A percentile compares a stretch with the other conserved stretches of the same genome.
Conservation (phyloP, 2,113 vertebrate species). For the Eublepharis macularius region DNA sequence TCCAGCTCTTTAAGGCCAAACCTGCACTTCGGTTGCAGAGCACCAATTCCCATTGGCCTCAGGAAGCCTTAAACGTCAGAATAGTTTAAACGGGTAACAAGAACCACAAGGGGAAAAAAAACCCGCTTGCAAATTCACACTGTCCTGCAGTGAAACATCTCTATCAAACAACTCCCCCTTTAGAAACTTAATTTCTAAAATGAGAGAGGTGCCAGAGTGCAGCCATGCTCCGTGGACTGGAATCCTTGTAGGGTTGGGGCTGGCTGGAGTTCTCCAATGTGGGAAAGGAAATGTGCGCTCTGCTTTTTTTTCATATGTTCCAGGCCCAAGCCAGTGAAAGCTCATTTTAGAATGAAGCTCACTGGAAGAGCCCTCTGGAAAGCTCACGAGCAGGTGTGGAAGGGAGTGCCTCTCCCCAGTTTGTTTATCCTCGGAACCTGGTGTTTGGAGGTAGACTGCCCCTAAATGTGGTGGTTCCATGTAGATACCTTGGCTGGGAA, state of each 20-base stretch:
- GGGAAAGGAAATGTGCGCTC: too few species aligned
- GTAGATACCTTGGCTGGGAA: background rate
- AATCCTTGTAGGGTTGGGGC: background rate
- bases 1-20: too few species aligned
- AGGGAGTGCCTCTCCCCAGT: too few species aligned
- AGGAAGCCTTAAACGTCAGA: background rate
- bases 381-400: background rate
- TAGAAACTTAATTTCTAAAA: background rate
- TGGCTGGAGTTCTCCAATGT: background rate
- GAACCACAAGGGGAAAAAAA: too few species aligned
- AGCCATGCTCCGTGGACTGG: background rate
- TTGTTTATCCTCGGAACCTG: background rate
- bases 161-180: background rate
- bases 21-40: too few species aligned
- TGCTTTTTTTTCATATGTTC: background rate
- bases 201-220: too few species aligned
- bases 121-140: too few species aligned
- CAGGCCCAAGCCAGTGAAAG: background rate
- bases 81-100: background rate
- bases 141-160: background rate
- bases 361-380: background rate
- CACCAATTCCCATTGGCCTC: background rate
- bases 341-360: background rate
- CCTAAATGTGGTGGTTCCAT: background rate
- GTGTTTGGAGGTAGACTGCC: background rate